Evolutionary conservation across 2,113 vertebrate species (phyloP), one percentile per base, ranked within the genome.

Genomic region (Grammomys surdaster): DNA sequence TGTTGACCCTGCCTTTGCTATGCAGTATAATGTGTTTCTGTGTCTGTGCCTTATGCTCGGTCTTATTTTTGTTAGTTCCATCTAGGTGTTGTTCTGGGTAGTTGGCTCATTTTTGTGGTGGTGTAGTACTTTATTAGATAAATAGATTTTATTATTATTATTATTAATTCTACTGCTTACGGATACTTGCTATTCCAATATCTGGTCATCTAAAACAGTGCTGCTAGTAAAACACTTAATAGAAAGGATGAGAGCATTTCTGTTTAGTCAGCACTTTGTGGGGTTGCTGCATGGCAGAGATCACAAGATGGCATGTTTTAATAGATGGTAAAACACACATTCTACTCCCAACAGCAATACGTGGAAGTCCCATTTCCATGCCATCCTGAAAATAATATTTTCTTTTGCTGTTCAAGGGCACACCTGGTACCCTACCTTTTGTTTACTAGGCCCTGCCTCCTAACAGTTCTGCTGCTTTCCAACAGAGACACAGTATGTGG

Each of bases 171-270:
- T 88, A 24, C n/a, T 89, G 7, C 69, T 72, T 31, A 60, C 2
- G 3, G 36, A 82, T 60, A 36, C 20, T 82, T 82, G 56, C 3
- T 16, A 8, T 60, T 60, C 54, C 7, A 6, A 13, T 93, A 43
- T 69, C 90, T 91, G 46, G 31, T 36, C 90, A 19, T 85, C 93
- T 94, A 16, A 51, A 40, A 43, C 48, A 65, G 54, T 46, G 48
- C 31, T 92, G 14, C 19, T 69, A 84, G 63, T 22, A 90, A 73
- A 69, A 24, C 69, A 94, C 94, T 91, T 43, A 65, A 43, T 94
- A 26, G 4, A 63, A 63, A 17, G 54, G 63, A 13, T 73, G 73
- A 60, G 58, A 69, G 48, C 36, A 63, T 90, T 90, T 88, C n/a
- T 96, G 7, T 84, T 90, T 6, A 84, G 24, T 24, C 7, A 80